A percentile compares a stretch with the other conserved stretches of the same genome.
phyloP scores from a whole-genome alignment of 1,140 invertebrate species.

The Cataglyphis hispanica region DNA sequence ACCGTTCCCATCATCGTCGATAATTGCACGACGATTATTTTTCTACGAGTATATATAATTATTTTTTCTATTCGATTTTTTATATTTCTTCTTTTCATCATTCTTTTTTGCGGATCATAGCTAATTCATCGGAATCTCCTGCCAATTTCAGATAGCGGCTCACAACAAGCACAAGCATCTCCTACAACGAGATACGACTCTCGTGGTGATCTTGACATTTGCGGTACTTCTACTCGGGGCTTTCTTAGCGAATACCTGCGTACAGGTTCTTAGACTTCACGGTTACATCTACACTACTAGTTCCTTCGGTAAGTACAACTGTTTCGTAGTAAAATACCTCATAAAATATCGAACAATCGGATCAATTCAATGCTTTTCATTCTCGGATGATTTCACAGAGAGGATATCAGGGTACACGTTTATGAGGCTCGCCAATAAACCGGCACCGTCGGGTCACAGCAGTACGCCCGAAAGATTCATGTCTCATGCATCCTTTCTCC shows the following conservation, averaged over 20 bases:
- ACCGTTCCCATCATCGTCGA: neutral
- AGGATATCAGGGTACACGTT: constrained; percentile 91
- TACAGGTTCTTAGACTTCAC: constrained; percentile 90
- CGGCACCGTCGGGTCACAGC: constrained; percentile 85
- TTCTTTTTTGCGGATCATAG: neutral
- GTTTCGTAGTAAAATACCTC: constrained; percentile 24
- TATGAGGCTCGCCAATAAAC: constrained; percentile 87
- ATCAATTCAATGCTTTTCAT: neutral
- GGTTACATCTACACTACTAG: constrained; percentile 92
- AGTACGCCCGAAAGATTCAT: constrained; percentile 89
- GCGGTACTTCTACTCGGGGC: constrained; percentile 91
- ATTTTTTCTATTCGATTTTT: constrained; percentile 7
- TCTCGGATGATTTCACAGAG: constrained; percentile 87
- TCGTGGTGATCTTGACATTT: constrained; percentile 93
- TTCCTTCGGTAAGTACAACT: constrained; percentile 92
- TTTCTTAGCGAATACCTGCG: constrained; percentile 93
- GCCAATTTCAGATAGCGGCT: constrained; percentile 85
- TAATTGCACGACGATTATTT: constrained; percentile 73
- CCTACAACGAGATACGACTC: constrained; percentile 92
- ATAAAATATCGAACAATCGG: neutral
- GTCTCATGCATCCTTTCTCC: constrained; percentile 90
- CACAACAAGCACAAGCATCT: constrained; percentile 91
- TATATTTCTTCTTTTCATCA: neutral
- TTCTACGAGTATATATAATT: constrained; percentile 72
- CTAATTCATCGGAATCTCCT: neutral